Evolutionary conservation across 2,113 vertebrate genomes (phyloP).

Genomic region (zebrafish (Danio rerio)): GRCz12tu NC_133179.1:19559501-19560000

Average conservation of each 20-base stretch:
- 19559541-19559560: not conserved
- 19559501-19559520: not conserved
- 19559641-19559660: not conserved
- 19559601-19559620: not conserved
- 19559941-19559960: constrained; percentile 38
- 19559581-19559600: not conserved
- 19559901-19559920: constrained; percentile 84
- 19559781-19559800: constrained; percentile 31
- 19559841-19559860: constrained; percentile 78
- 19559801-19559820: constrained; percentile 72
- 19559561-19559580: not conserved
- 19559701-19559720: constrained; percentile 88
- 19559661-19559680: constrained; percentile 93
- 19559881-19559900: constrained; percentile 83
- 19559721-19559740: constrained; percentile 91
- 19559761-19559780: constrained; percentile 76
- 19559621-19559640: not conserved
- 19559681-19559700: constrained; percentile 90
- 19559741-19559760: constrained; percentile 91
- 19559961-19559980: not conserved
- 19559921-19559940: constrained; percentile 66
- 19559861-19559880: constrained; percentile 81
- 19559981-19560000: not conserved
- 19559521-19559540: no score
- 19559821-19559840: constrained; percentile 77